These are phyloP conservation scores for Squalus acanthias DNA, from an alignment of 2,797 vertebrate genomes.

Conservation along the genomic window DNA sequence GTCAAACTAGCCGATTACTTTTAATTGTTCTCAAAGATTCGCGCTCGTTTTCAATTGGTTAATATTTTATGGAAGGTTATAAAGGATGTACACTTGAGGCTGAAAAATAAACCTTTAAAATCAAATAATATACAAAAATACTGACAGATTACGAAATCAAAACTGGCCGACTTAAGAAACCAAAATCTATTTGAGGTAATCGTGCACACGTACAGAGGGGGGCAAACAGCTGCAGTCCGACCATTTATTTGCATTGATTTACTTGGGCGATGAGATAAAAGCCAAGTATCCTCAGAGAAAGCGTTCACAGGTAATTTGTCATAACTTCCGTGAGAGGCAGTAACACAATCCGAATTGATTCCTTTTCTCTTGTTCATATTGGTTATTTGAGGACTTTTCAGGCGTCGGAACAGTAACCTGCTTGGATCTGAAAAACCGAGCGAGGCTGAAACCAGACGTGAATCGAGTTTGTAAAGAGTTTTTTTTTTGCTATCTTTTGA, in stretches of 20 bases:
- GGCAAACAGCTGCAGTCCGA: not conserved
- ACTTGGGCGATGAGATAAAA: slow-evolving; percentile 13
- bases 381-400: slow-evolving; percentile 16
- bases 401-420: slow-evolving; percentile 5
- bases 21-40: not conserved
- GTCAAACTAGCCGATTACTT: not conserved
- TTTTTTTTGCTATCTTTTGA: slow-evolving; percentile 43
- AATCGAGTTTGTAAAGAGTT: slow-evolving; percentile 40
- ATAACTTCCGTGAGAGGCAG: slow-evolving; percentile 32
- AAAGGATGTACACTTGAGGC: not conserved
- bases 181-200: not conserved
- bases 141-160: not conserved
- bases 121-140: not conserved
- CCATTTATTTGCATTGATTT: slow-evolving; percentile 37
- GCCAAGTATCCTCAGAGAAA: slow-evolving; percentile 3
- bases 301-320: slow-evolving; percentile 37
- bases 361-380: slow-evolving; percentile 30
- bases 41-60: not conserved
- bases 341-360: slow-evolving; percentile 39
- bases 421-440: not conserved
- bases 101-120: slow-evolving; percentile 7
- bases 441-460: not conserved
- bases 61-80: not conserved
- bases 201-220: not conserved
- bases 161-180: not conserved